A percentile compares a stretch with the other conserved stretches of the same genome.
These are phyloP conservation scores for Hipparchia semele DNA, from an alignment of 2,888 invertebrate genomes.

Conservation along the genomic window DNA sequence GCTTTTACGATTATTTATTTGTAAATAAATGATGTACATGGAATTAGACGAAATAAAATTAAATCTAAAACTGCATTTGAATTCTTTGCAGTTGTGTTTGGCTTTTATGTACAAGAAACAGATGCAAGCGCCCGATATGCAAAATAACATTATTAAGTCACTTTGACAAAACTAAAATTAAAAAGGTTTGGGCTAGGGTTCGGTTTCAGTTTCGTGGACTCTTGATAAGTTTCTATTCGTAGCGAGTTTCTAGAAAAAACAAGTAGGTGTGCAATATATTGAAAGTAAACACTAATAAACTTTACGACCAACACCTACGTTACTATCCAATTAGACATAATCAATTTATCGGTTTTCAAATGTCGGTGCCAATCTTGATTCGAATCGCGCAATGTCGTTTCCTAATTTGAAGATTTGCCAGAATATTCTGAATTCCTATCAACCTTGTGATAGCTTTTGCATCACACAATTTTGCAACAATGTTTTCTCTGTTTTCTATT, in stretches of 20 bases:
- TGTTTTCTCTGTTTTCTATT: background rate
- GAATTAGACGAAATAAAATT: background rate
- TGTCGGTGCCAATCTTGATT: conserved; percentile 48
- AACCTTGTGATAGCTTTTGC: conserved; percentile 19
- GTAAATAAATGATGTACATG: background rate
- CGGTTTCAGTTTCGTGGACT: too few species aligned
- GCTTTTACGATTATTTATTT: background rate
- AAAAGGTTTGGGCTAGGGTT: too few species aligned
- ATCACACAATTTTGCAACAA: background rate
- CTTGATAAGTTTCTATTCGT: too few species aligned
- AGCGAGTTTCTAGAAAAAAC: background rate
- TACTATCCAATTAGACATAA: conserved; percentile 59
- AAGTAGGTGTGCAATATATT: conserved; percentile 22
- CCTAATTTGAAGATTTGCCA: conserved; percentile 38
- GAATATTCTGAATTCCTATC: conserved; percentile 39
- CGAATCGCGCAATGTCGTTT: conserved; percentile 26
- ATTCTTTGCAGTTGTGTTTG: background rate
- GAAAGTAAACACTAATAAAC: conserved; percentile 45
- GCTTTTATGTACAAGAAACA: background rate
- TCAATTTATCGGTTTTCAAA: conserved; percentile 54
- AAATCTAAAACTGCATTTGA: background rate
- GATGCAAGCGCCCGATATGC: background rate
- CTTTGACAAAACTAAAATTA: background rate
- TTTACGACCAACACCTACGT: conserved; percentile 47
- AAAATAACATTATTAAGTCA: background rate